Base-by-base conservation (phyloP, 2,113 vertebrate species). In the Struthio camelus region DNA sequence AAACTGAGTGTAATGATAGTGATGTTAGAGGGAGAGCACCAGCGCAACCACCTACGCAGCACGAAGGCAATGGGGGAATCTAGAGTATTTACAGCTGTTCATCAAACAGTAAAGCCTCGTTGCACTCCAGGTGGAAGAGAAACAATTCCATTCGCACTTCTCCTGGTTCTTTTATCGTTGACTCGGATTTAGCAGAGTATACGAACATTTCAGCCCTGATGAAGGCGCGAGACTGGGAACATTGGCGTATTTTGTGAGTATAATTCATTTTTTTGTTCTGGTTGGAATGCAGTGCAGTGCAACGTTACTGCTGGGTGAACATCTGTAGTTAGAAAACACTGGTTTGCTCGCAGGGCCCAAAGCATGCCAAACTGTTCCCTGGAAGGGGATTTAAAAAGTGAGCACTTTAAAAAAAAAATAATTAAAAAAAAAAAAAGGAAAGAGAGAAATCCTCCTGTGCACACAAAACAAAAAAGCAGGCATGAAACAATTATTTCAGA, bases 231-330 rank as follows among this genome's bases (percentile, higher is more conserved):
- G 76, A 54, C 89, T 88, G 64, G 71, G 79, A 96, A 91, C 76
- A 24, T 8, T 80, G 89, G 89, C 71, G 44, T 94, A 90, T 93
- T 97, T 91, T 97, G 95, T 88, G 72, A 93, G 87, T 95, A 91
- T 84, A 95, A 95, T 95, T 91, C 34, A 22, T 70, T 96, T 91
- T 94, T 96, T 85, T 95, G 91, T 95, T 96, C 93, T 88, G 76
- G 79, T 86, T 96, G 96, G 79, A 93, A 95, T 58, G 73, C 53
- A 83, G 71, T 2, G 0, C 61, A 44, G 64, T 78, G 64, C 87
- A 76, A 75, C 0, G 23, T 93, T 95, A 94, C 89, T 95, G 97
- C 87, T 96, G 93, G 79, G 64, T 96, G 97, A 96, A 93, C 87
- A 95, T 79, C 94, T 97, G 94, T 93, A 95, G 89, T 86, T 62